Percentiles rank a stretch among this genome's conserved stretches.
These are phyloP conservation scores for Pollenia griseotomentosa DNA, from an alignment of 2,888 invertebrate genomes.

Conservation along the genomic window DNA sequence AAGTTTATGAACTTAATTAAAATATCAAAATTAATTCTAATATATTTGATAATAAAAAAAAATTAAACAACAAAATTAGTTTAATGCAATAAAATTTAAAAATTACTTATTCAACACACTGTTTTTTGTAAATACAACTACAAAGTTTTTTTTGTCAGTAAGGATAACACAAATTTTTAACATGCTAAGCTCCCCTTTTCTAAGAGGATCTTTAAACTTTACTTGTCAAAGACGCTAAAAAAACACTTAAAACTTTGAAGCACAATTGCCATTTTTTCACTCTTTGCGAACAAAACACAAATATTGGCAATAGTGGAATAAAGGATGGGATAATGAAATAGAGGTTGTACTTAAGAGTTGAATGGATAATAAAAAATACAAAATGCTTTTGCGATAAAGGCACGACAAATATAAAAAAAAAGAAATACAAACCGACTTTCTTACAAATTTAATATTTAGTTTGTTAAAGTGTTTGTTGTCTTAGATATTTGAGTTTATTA, in stretches of 20 bases:
- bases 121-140: background rate
- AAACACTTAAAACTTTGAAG: constrained; percentile 59
- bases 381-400: constrained; percentile 1
- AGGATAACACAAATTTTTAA: constrained; percentile 60
- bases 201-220: constrained; percentile 49
- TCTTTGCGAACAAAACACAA: background rate
- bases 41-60: too few relatives aligned
- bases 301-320: constrained; percentile 1
- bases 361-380: constrained; percentile 38
- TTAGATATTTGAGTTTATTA: background rate
- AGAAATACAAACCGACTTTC: background rate
- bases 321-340: constrained; percentile 33
- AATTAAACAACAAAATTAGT: too few relatives aligned
- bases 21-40: too few relatives aligned
- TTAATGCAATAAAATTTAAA: too few relatives aligned
- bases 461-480: background rate
- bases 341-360: constrained; percentile 36
- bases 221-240: constrained; percentile 54
- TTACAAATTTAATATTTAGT: background rate
- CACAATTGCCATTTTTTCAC: constrained; percentile 39
- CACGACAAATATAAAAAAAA: background rate
- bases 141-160: constrained; percentile 13
- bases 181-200: constrained; percentile 37
- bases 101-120: background rate
- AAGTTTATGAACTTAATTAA: too few relatives aligned